A percentile compares a stretch with the other conserved stretches of the same genome.
Evolutionary conservation across 1,140 invertebrate genomes (phyloP).

Genomic region (Glossosoma conforme): DNA sequence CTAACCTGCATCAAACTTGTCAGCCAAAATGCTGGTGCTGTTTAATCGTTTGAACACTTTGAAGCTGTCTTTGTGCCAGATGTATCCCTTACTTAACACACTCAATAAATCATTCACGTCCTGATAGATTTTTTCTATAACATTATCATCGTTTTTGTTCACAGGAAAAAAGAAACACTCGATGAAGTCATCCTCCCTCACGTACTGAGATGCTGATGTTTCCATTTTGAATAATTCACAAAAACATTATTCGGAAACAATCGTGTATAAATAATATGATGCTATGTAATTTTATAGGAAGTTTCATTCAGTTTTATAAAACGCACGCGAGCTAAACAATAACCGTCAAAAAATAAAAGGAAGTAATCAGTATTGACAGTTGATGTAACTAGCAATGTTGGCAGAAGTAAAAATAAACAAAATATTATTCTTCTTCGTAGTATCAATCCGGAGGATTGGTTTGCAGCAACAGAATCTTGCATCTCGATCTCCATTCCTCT

Average conservation of each 20-base stretch:
- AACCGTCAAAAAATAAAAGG: too few species aligned
- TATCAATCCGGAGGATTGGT: too few species aligned
- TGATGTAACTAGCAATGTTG: too few species aligned
- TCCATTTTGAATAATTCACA: slow-evolving; percentile 17
- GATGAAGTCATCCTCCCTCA: slow-evolving; percentile 61
- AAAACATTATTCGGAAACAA: too few species aligned
- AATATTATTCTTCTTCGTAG: too few species aligned
- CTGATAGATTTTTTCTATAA: slow-evolving; percentile 38
- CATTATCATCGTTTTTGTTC: slow-evolving; percentile 32
- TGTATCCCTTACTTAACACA: slow-evolving; percentile 43
- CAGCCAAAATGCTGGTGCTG: slow-evolving; percentile 28
- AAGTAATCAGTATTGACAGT: too few species aligned
- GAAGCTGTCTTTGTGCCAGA: slow-evolving; percentile 68
- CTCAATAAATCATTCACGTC: slow-evolving; percentile 38
- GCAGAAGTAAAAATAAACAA: too few species aligned
- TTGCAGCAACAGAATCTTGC: too few species aligned
- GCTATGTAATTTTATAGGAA: neutral
- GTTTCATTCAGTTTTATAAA: too few species aligned
- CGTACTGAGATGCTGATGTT: slow-evolving; percentile 43
- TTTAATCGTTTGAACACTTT: slow-evolving; percentile 35
- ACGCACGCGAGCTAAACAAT: too few species aligned
- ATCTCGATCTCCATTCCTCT: too few species aligned
- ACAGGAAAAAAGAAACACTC: slow-evolving; percentile 65
- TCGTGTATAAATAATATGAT: neutral
- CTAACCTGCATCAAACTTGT: slow-evolving; percentile 11